Percentiles rank a stretch among this genome's conserved stretches.
These are phyloP conservation scores for Umimayanthus chanpuru DNA, from an alignment of 92 coral and sea anemone species.

Conservation along the genomic window DNA sequence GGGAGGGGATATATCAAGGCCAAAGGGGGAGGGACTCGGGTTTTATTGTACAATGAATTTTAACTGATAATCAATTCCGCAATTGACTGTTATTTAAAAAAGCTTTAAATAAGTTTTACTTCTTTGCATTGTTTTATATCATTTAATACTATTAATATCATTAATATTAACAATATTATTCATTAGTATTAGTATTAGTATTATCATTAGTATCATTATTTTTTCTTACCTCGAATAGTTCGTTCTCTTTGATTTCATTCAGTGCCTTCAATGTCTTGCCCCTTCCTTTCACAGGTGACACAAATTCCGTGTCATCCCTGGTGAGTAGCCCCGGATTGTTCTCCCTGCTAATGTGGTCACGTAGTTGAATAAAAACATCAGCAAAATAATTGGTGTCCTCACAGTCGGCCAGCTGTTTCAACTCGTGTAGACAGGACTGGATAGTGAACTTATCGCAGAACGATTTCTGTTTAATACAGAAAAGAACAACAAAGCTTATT, in stretches of 20 bases:
- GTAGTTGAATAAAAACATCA: constrained; percentile 73
- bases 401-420: constrained; percentile 72
- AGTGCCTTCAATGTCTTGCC: constrained; percentile 58
- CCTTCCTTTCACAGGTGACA: constrained; percentile 65
- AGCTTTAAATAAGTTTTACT: neutral
- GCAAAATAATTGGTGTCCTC: constrained; percentile 57
- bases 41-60: too few species aligned
- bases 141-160: neutral
- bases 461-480: constrained; percentile 46
- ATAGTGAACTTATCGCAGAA: constrained; percentile 67
- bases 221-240: constrained; percentile 44
- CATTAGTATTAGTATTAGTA: neutral
- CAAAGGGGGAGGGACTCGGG: too few species aligned
- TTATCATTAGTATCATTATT: neutral
- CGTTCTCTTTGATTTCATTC: constrained; percentile 17
- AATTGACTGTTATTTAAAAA: neutral
- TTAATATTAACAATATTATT: neutral
- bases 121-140: neutral
- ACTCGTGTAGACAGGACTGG: constrained; percentile 67
- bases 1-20: too few species aligned
- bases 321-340: constrained; percentile 64
- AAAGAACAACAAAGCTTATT: neutral
- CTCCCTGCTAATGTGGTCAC: constrained; percentile 58
- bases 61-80: neutral
- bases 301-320: constrained; percentile 65